Evolutionary conservation across 2,113 vertebrate genomes (phyloP).

Genomic region (Pelodiscus sinensis): DNA sequence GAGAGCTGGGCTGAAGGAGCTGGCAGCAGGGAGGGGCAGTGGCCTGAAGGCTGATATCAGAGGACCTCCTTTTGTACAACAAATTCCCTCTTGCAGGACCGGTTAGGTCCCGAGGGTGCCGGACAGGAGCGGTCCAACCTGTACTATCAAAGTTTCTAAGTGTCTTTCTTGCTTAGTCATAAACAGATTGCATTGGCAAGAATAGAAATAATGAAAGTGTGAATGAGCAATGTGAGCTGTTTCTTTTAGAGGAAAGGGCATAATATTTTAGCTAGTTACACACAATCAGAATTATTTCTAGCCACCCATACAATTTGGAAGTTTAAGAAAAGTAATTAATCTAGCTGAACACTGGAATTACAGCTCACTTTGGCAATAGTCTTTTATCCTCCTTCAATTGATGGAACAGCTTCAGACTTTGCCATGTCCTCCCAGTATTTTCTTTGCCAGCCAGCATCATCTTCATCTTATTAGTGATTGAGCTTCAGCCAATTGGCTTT

Average conservation of each 20-base stretch:
- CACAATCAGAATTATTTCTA: conserved; percentile 17
- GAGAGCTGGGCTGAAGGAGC: too few species aligned
- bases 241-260: conserved; percentile 30
- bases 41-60: too few species aligned
- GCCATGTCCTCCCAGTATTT: conserved; percentile 43
- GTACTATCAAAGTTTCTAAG: neutral
- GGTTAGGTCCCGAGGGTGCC: too few species aligned
- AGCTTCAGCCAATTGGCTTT: conserved; percentile 58
- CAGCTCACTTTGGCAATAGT: conserved; percentile 29
- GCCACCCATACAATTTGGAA: conserved; percentile 5
- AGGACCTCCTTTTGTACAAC: too few species aligned
- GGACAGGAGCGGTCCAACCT: too few species aligned
- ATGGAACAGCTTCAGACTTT: conserved; percentile 49
- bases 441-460: conserved; percentile 50
- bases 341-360: conserved; percentile 24
- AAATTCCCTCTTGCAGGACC: too few species aligned
- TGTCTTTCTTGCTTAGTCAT: neutral
- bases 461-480: conserved; percentile 50
- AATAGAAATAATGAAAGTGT: conserved; percentile 32
- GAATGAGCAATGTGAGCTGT: conserved; percentile 13
- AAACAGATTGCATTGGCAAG: conserved; percentile 18
- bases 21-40: too few species aligned
- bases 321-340: conserved; percentile 13
- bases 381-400: conserved; percentile 39
- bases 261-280: conserved; percentile 19